phyloP scores from a whole-genome alignment of 64 coral and sea anemone species.

The Platygyra sinensis region DNA sequence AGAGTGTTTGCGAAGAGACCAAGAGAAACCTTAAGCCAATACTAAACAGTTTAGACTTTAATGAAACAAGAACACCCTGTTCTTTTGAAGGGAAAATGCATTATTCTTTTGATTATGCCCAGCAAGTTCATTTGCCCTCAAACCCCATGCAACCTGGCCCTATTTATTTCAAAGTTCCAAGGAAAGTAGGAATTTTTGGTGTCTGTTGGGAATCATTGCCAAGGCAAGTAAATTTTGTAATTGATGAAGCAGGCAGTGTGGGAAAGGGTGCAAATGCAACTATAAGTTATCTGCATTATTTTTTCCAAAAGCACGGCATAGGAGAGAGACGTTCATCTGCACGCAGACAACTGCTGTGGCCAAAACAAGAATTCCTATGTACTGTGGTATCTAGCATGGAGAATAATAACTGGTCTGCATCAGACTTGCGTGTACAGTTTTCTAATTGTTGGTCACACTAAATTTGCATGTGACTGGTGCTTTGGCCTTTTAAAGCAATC shows the following conservation, averaged over 20 bases:
- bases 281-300: slow-evolving; percentile 31
- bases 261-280: slow-evolving; percentile 39
- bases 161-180: slow-evolving; percentile 37
- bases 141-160: slow-evolving; percentile 42
- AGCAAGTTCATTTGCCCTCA: slow-evolving; percentile 36
- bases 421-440: neutral
- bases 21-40: neutral
- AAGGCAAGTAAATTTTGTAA: slow-evolving; percentile 21
- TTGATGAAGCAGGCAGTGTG: neutral
- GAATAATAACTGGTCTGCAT: neutral
- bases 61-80: neutral
- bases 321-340: slow-evolving; percentile 24
- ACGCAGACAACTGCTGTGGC: slow-evolving; percentile 35
- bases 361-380: slow-evolving; percentile 44
- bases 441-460: slow-evolving; percentile 27
- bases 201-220: slow-evolving; percentile 34
- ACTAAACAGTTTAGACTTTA: neutral
- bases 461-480: slow-evolving; percentile 21
- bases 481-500: slow-evolving; percentile 24
- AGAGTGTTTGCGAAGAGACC: slow-evolving; percentile 5
- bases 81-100: slow-evolving; percentile 28
- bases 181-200: slow-evolving; percentile 24
- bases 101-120: slow-evolving; percentile 42
- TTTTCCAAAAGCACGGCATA: slow-evolving; percentile 23
- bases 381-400: slow-evolving; percentile 37